Evolutionary conservation across 2,113 vertebrate species (phyloP).

Genomic region (Aplodontia rufa): DNA sequence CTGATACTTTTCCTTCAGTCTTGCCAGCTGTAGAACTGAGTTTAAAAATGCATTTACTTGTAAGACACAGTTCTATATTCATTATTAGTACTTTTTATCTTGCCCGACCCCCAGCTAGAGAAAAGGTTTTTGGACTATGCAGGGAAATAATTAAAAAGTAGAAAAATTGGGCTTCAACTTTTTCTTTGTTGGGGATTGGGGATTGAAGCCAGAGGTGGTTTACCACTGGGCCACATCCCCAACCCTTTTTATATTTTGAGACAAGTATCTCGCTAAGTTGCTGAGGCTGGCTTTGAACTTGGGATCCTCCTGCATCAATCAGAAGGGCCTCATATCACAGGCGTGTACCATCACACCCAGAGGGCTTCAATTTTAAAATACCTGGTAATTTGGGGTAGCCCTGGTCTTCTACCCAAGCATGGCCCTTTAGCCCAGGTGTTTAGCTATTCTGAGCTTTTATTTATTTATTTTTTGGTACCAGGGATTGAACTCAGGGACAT

Average conservation of each 20-base stretch:
- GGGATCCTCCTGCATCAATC: too few species aligned
- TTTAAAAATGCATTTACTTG: background rate
- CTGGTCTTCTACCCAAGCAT: background rate
- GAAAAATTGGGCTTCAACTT: background rate
- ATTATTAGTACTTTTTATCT: background rate
- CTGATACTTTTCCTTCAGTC: background rate
- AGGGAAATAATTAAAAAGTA: background rate
- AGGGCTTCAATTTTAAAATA: too few species aligned
- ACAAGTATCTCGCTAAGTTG: too few species aligned
- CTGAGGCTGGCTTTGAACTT: too few species aligned
- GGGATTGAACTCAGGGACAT: too few species aligned
- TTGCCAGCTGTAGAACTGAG: background rate
- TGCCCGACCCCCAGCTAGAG: background rate
- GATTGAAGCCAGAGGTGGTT: too few species aligned
- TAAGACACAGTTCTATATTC: background rate
- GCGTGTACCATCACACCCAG: too few species aligned
- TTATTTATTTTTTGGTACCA: too few species aligned
- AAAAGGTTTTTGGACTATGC: background rate
- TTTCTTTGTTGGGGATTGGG: too few species aligned
- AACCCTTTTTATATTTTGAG: too few species aligned
- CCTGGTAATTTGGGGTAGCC: background rate
- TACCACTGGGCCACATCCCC: too few species aligned
- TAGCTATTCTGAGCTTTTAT: background rate
- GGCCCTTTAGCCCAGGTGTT: background rate
- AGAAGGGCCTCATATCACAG: too few species aligned